Base-by-base conservation (phyloP, 2,888 invertebrate genomes). In the Phalera bucephala region DNA sequence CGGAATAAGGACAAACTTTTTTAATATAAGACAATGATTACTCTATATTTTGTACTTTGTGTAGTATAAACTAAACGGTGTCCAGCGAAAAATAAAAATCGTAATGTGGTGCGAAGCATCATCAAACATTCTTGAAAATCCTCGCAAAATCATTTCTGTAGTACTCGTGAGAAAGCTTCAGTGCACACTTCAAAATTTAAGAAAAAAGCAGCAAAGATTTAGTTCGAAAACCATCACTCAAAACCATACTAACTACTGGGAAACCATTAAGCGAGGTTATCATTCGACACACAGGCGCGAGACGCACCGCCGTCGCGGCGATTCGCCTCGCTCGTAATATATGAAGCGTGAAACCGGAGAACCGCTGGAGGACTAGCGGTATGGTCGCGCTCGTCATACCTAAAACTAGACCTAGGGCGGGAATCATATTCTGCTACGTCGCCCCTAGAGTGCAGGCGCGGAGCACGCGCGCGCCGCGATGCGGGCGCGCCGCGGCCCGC, bases 241-340 rank as follows among this genome's bases (percentile, higher is more conserved):
- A 78, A 77, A 75, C 75, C 76, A 80, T 69, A 72, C 83, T 80
- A 87, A 80, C 86, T 87, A 88, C 88, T 70, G 72, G 60, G 66
- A 80, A 78, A 78, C 72, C 80, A 75, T 67, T 60, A 87, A 88
- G 87, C 87, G 75, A 80, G 72, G 81, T 85, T 83, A 83, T 80
- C 65, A 71, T 69, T 74, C 64, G 64, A 68, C 72, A 78, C 73
- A 72, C 68, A 72, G 17, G 15, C 64, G 69, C 71, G 58, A 52
- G 53, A 46, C 55, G 44, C 43, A 51, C 47, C 50, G 47, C 35
- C 46, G 40, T 47, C 40, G 46, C 41, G 41, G 52, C 56, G 71
- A 80, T 78, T 75, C 76, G 62, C 67, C 66, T 72, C 76, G 73
- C 68, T 72, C 72, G 72, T 72, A 72, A 53, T 64, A 61, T 53